Conservation (phyloP, 2,888 invertebrate species). For the Aphrophora alni region DNA sequence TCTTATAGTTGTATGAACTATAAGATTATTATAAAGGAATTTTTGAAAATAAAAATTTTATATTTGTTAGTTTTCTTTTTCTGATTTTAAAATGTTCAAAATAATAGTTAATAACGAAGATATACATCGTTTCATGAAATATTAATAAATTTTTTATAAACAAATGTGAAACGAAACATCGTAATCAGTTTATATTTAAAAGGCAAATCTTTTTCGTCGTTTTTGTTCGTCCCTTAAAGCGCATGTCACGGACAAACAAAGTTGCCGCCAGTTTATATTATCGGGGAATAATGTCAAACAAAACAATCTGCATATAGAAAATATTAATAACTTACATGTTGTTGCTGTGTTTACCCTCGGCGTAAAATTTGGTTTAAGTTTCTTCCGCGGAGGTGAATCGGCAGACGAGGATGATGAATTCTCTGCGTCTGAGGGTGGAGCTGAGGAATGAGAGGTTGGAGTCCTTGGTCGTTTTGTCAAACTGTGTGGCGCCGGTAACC, state of each 20-base stretch:
- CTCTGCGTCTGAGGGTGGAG: not conserved
- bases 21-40: too few relatives aligned
- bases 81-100: too few relatives aligned
- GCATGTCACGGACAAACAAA: not conserved
- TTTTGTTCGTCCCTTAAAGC: not conserved
- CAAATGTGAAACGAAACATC: too few relatives aligned
- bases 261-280: not conserved
- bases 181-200: too few relatives aligned
- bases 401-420: not conserved
- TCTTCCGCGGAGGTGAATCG: not conserved
- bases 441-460: not conserved
- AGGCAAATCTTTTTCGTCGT: not conserved
- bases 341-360: not conserved
- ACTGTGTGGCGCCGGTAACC: not conserved
- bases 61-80: too few relatives aligned
- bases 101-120: too few relatives aligned
- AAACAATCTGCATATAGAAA: too few relatives aligned
- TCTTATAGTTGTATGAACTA: too few relatives aligned
- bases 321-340: not conserved
- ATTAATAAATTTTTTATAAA: too few relatives aligned
- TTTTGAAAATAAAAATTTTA: too few relatives aligned
- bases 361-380: not conserved
- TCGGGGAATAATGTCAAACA: too few relatives aligned
- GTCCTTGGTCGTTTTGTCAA: not conserved
- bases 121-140: too few relatives aligned